These are phyloP conservation scores for Plotosus lineatus DNA, from an alignment of 2,113 vertebrate genomes.

Conservation along the genomic window DNA sequence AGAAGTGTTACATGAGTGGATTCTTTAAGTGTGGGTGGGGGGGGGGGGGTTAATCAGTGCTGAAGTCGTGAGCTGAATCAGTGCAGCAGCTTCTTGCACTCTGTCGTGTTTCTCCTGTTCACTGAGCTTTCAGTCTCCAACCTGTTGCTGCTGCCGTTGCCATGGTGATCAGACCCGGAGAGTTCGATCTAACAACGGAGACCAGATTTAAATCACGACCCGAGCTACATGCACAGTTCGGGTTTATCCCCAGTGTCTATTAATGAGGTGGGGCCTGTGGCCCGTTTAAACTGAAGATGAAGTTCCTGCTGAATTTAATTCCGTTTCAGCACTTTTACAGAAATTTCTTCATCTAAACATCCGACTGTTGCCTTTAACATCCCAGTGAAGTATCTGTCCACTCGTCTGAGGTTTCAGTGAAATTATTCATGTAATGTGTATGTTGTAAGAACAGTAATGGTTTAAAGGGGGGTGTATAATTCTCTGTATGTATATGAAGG, in stretches of 20 bases:
- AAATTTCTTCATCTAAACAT: neutral
- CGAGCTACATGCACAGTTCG: neutral
- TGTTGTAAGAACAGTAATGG: neutral
- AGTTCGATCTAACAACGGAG: conserved; percentile 44
- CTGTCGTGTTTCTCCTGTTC: neutral
- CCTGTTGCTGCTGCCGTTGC: conserved; percentile 49
- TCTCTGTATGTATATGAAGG: no score
- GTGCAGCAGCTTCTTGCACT: neutral
- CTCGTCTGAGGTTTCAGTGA: neutral
- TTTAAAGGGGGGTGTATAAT: no score
- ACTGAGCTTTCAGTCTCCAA: conserved; percentile 17
- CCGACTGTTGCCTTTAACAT: neutral
- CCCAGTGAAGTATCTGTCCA: neutral
- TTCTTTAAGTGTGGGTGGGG: no score
- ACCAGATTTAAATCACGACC: conserved; percentile 40
- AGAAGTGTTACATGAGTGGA: neutral
- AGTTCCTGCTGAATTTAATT: neutral
- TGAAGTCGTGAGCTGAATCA: neutral
- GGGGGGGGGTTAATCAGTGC: no score
- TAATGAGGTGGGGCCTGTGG: neutral
- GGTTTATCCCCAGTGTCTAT: neutral
- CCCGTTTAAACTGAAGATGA: neutral
- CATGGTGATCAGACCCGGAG: conserved; percentile 49
- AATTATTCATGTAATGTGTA: neutral
- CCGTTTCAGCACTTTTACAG: neutral